These are phyloP conservation scores for Ophiothrix spiculata DNA, from an alignment of 35 echinoderm and acorn worm species.

Conservation along the genomic window DNA sequence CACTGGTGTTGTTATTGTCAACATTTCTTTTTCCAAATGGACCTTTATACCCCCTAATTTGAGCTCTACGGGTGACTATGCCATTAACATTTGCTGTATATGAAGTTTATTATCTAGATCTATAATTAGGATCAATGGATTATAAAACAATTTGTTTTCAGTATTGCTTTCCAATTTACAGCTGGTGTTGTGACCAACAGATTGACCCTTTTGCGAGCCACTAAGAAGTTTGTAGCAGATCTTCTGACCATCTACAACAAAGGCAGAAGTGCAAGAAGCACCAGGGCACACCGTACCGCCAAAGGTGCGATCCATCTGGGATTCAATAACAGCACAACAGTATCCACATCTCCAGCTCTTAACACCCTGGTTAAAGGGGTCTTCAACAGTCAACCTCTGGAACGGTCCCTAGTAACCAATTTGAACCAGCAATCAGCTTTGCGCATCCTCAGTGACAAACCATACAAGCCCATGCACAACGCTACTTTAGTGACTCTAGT, in stretches of 20 bases:
- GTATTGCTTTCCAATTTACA: too few species aligned
- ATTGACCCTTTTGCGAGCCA: background rate
- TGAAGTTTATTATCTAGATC: too few species aligned
- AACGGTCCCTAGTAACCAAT: background rate
- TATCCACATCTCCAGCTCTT: background rate
- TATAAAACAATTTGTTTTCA: too few species aligned
- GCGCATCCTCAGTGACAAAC: background rate
- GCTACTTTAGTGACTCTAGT: background rate
- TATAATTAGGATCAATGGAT: too few species aligned
- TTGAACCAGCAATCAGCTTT: background rate
- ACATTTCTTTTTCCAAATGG: too few species aligned
- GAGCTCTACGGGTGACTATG: too few species aligned
- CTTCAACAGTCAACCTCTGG: background rate
- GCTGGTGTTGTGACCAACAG: background rate
- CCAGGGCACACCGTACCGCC: background rate
- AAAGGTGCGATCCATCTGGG: background rate
- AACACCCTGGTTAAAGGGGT: background rate
- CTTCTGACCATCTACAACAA: background rate
- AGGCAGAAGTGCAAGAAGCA: background rate
- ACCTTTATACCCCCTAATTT: too few species aligned
- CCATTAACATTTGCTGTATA: too few species aligned
- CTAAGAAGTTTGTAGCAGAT: background rate
- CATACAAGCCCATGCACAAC: background rate
- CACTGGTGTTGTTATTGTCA: too few species aligned
- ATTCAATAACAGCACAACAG: background rate